phyloP scores from a whole-genome alignment of 2,888 invertebrate genomes.

The Lumbricus terrestris region DNA sequence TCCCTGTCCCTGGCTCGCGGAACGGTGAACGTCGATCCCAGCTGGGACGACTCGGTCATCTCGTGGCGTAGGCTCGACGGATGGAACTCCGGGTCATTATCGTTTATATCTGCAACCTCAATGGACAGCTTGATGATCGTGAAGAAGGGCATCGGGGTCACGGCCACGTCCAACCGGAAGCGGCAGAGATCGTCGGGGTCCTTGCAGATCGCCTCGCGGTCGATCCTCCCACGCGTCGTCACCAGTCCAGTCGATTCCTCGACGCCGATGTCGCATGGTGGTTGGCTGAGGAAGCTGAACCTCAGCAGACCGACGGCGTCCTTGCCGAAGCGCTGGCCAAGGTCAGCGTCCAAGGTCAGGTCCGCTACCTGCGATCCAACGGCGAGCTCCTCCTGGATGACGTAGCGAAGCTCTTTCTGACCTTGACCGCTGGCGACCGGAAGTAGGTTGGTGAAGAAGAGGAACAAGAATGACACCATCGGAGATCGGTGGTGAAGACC shows the following conservation, averaged over 20 bases:
- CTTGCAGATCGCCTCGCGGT: slow-evolving; percentile 37
- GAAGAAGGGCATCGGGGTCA: slow-evolving; percentile 35
- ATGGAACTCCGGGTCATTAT: slow-evolving; percentile 38
- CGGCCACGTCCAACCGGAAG: slow-evolving; percentile 34
- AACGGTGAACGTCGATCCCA: slow-evolving; percentile 29
- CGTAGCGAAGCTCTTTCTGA: slow-evolving; percentile 37
- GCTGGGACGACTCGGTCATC: slow-evolving; percentile 33
- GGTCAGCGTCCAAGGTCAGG: slow-evolving; percentile 56
- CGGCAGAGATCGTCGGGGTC: slow-evolving; percentile 22
- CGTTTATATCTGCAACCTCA: slow-evolving; percentile 37
- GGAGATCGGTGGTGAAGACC: neutral
- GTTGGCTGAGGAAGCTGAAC: slow-evolving; percentile 37
- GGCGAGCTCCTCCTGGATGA: slow-evolving; percentile 46
- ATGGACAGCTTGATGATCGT: slow-evolving; percentile 37
- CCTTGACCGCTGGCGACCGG: neutral
- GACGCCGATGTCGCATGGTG: slow-evolving; percentile 30
- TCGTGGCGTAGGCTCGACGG: slow-evolving; percentile 25
- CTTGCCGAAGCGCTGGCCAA: slow-evolving; percentile 3
- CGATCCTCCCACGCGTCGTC: slow-evolving; percentile 31
- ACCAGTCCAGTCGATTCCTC: slow-evolving; percentile 34
- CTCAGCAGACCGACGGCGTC: slow-evolving; percentile 22
- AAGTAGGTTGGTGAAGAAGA: neutral
- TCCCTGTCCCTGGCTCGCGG: slow-evolving; percentile 37
- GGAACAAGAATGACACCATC: neutral
- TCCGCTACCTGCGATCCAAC: slow-evolving; percentile 44